These are phyloP conservation scores for Parnassius smintheus DNA, from an alignment of 2,888 invertebrate species.

Conservation along the genomic window DNA sequence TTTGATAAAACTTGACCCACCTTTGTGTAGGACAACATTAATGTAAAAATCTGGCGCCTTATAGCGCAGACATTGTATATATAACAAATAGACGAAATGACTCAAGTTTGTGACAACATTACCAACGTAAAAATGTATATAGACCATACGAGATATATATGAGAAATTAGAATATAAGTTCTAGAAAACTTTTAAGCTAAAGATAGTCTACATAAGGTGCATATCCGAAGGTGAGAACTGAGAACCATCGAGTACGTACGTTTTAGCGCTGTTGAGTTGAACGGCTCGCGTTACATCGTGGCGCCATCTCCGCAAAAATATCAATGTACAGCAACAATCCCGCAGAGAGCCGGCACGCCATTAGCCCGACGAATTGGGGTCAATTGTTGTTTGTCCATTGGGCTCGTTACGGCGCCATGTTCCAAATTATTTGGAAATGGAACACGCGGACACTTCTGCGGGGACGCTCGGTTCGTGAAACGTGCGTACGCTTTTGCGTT, in stretches of 20 bases:
- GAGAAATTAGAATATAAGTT: too few species aligned
- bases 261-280: neutral
- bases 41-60: neutral
- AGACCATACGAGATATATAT: too few species aligned
- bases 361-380: constrained; percentile 55
- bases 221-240: neutral
- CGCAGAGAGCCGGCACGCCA: constrained; percentile 42
- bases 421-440: constrained; percentile 66
- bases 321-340: constrained; percentile 26
- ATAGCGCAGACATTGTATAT: neutral
- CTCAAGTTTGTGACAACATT: too few species aligned
- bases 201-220: neutral
- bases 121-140: too few species aligned
- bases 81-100: too few species aligned
- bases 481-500: neutral
- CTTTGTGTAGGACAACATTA: neutral
- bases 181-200: neutral
- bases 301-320: constrained; percentile 24
- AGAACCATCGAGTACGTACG: neutral
- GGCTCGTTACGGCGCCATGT: constrained; percentile 59
- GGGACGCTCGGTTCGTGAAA: constrained; percentile 30
- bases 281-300: constrained; percentile 17
- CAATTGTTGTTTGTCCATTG: constrained; percentile 62
- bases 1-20: constrained; percentile 5
- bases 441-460: constrained; percentile 42